Conservation (phyloP, 2,888 invertebrate species). For the Eupithecia centaureata region DNA sequence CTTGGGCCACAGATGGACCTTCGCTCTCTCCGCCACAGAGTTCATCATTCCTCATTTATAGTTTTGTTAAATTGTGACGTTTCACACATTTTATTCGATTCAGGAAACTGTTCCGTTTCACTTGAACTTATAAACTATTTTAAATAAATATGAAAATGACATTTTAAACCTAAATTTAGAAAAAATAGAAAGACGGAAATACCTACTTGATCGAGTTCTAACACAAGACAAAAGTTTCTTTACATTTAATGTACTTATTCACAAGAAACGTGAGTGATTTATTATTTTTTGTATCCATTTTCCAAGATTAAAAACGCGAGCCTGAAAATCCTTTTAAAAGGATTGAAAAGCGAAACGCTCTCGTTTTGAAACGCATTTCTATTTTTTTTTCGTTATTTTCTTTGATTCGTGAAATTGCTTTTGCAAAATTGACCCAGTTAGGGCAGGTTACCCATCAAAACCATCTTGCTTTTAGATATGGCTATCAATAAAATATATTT, state of each 20-base stretch:
- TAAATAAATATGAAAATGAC: no score
- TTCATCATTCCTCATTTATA: no score
- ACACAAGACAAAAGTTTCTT: neutral
- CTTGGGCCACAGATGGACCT: no score
- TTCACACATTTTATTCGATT: no score
- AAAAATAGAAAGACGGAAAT: no score
- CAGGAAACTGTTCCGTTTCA: neutral
- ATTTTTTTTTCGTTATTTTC: conserved; percentile 7
- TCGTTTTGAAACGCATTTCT: neutral
- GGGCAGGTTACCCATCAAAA: neutral
- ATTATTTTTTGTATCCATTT: conserved; percentile 19
- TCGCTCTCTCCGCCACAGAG: no score
- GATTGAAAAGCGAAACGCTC: conserved; percentile 8
- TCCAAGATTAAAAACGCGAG: conserved; percentile 7
- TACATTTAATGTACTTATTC: neutral
- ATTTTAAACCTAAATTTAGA: no score
- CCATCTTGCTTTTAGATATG: neutral
- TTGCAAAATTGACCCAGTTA: conserved; percentile 3
- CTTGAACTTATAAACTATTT: neutral
- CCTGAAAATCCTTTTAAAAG: conserved; percentile 9
- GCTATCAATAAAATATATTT: neutral
- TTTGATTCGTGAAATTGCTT: neutral
- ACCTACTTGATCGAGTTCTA: neutral
- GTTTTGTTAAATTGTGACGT: no score
- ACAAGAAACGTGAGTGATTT: conserved; percentile 35